Evolutionary conservation across 1,140 invertebrate genomes (phyloP), one percentile per base, ranked within the genome.

Genomic region (Phymorhynchus buccinoides): DNA sequence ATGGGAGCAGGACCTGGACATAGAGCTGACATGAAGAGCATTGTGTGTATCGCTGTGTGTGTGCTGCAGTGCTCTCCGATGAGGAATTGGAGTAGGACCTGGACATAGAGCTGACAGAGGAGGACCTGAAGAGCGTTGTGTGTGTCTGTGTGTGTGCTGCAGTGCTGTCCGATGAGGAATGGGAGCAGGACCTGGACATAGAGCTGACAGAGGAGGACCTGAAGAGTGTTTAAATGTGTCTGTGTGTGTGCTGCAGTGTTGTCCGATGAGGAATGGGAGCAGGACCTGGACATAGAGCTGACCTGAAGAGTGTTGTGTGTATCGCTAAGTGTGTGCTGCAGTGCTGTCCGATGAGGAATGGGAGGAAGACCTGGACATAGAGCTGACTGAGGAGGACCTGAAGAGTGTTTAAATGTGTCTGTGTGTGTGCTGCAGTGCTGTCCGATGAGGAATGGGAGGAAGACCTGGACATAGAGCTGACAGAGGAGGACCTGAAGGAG

Each of bases 131-230:
- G n/a, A n/a, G n/a, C n/a, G n/a, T n/a, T n/a, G 22, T 62, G 56
- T 62, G 56, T 62, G 56, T 62, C 56, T 14, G 14, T 62, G 56
- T 27, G 18, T n/a, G n/a, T n/a, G 7, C 9, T n/a, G 22, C 56
- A 62, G 56, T 14, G 14, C 56, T 62, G 56, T 62, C 56, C 22
- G 91, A 91, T 81, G 92, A 93, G 83, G 92, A 93, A 71, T 93
- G 92, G 92, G 92, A 93, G 52, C 85, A 91, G 83, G 92, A 93
- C 83, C 92, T 93, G 90, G 90, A 92, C 88, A 87, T 93, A 39
- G 91, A 93, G 82, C 84, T 93, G 16, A 93, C 92, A 48, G 91
- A 92, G 66, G 92, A 93, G 56, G 92, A 93, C 77, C 66, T 93
- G 48, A 90, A 90, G 80, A n/a, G 22, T 52, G 48, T 52, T 18